phyloP scores from a whole-genome alignment of 1,140 invertebrate genomes.

The Brachionus angularis region DNA sequence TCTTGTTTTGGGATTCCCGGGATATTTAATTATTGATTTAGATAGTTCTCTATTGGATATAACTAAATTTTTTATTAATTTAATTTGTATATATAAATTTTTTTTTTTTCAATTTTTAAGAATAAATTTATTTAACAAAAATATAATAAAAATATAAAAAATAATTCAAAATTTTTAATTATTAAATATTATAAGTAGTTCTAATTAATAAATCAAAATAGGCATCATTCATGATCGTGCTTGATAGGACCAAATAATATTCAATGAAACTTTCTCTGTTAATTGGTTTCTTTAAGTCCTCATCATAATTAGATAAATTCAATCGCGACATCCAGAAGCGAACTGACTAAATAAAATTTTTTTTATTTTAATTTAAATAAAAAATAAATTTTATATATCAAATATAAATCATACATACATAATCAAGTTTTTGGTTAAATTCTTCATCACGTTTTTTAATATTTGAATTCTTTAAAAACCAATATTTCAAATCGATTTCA shows the following conservation, averaged over 20 bases:
- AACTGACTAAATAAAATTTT: background rate
- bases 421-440: background rate
- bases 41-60: no score
- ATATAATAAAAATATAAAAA: no score
- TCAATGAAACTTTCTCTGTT: constrained; percentile 21
- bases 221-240: constrained; percentile 24
- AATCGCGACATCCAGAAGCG: constrained; percentile 1
- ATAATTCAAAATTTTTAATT: no score
- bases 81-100: no score
- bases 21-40: no score
- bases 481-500: background rate
- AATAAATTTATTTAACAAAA: no score
- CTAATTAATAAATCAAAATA: constrained; percentile 21
- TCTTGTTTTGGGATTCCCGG: no score
- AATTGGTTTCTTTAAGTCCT: background rate
- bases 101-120: no score
- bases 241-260: constrained; percentile 25
- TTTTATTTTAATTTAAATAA: no score
- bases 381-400: no score
- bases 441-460: background rate
- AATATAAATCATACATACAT: no score
- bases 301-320: background rate
- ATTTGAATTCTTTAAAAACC: background rate
- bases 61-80: no score
- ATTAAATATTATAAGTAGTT: background rate